A percentile compares a stretch with the other conserved stretches of the same genome.
Conservation (phyloP, 2,113 vertebrate species). For the Microcebus lehilahytsara region DNA sequence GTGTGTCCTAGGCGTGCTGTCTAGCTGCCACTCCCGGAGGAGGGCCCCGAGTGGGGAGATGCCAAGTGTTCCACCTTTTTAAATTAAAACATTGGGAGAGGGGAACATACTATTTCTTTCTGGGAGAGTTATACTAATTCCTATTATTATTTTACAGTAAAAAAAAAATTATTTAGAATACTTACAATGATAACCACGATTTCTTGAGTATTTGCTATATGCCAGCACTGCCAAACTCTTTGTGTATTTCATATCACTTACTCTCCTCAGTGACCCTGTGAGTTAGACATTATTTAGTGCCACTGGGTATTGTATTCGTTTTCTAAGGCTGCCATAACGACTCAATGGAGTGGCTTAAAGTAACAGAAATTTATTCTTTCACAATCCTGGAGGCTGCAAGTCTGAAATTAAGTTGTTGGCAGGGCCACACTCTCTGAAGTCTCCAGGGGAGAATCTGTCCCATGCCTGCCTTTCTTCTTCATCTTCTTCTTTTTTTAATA, state of each 20-base stretch:
- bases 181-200: background rate
- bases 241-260: constrained; percentile 3
- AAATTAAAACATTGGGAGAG: constrained; percentile 26
- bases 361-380: background rate
- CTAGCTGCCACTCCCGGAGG: background rate
- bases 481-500: no score
- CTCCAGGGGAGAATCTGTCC: background rate
- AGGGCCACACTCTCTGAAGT: background rate
- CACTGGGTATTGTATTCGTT: background rate
- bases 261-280: background rate
- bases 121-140: constrained; percentile 51
- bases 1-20: constrained; percentile 30
- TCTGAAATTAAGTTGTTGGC: background rate
- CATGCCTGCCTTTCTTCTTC: background rate
- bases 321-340: background rate
- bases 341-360: background rate
- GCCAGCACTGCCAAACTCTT: background rate
- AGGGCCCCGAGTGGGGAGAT: constrained; percentile 16
- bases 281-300: background rate
- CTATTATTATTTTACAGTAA: constrained; percentile 66
- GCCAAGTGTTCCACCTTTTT: constrained; percentile 54
- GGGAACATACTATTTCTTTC: constrained; percentile 62
- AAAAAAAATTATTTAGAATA: background rate
- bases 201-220: background rate
- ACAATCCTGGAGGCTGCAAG: background rate